Base-by-base conservation (phyloP, 2,888 invertebrate species). In the Xanthia icteritia region DNA sequence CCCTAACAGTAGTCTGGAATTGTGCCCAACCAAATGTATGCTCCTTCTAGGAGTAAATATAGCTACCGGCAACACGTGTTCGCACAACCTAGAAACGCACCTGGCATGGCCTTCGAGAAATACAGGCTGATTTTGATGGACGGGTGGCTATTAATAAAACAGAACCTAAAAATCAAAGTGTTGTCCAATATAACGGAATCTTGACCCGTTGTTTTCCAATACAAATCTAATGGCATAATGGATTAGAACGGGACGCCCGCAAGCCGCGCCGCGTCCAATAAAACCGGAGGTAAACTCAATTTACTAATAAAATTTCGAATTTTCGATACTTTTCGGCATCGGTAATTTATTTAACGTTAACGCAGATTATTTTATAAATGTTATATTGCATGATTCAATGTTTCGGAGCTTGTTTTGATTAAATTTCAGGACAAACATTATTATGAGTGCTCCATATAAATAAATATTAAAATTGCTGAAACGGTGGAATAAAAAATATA, bases 231-330 rank as follows among this genome's bases (percentile, higher is more conserved):
- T 83, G 60, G 68, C 65, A 75, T 88, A 84, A 84, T 86, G 85
- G 83, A 86, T 85, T 82, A 82, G 61, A 78, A 68, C 42, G 64
- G 78, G 77, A 73, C 63, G 77, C 82, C 61, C 74, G 69, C 78
- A 74, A 85, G 77, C 63, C 76, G 65, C 73, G 65, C 69, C 61
- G 54, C 58, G 70, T 42, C 67, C 77, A 82, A 81, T 83, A 79
- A 83, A 80, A 80, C 60, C 36, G 51, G 39, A 76, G 83, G 78
- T 78, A 83, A 83, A 88, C 63, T 83, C 79, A 80, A 81, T 88
- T 80, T 77, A 79, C 69, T 84, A 84, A 88, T 79, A 85, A 87
- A 82, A 83, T 77, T 78, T 72, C 69, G 74, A 87, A 76, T 79
- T 77, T 83, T 76, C 66, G 69, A 83, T 76, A 81, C 77, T 85